Evolutionary conservation across 1,140 invertebrate species (phyloP), one percentile per base, ranked within the genome.

Genomic region (Drosophila ficusphila): DNA sequence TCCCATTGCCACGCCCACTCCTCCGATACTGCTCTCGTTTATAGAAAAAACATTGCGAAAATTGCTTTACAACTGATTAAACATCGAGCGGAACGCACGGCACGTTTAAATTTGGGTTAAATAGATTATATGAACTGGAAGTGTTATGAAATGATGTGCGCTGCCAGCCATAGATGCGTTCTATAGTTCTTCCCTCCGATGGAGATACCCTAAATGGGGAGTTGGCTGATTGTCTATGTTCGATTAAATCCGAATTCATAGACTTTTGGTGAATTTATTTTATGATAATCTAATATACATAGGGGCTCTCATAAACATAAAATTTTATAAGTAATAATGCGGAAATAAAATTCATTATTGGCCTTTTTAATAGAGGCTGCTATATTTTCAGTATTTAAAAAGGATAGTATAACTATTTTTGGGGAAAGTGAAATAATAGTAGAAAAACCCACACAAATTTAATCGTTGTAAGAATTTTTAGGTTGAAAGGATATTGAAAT

Each of bases 31-130:
- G 57, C 47, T 39, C 68, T 79, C 79, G 81, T 85, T 85, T 69
- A 81, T 88, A 86, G 76, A 70, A 86, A 81, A 86, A 88, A 77
- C 76, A 86, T 88, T 86, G 77, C 77, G 81, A 86, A 86, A 86
- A 89, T 85, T 76, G 85, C 72, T 83, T 89, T 89, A 89, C 83
- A 79, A 85, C 73, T 85, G 85, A 89, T 85, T 89, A 89, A 89
- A 89, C 83, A 89, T 60, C 60, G 85, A 85, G 62, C 68, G 56
- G 68, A 81, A 85, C 79, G 79, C 79, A 86, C 76, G 82, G 76
- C 76, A 85, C 79, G 79, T 85, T 85, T 85, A 85, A 85, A 85
- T 85, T 86, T 88, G 82, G 76, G 82, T 88, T 86, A 82, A 88
- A 88, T 81, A 82, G 77, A 86, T 88, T 88, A 81, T 81, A 88